Conservation (phyloP, 1,140 invertebrate genomes). For the Nymphalis io region DNA sequence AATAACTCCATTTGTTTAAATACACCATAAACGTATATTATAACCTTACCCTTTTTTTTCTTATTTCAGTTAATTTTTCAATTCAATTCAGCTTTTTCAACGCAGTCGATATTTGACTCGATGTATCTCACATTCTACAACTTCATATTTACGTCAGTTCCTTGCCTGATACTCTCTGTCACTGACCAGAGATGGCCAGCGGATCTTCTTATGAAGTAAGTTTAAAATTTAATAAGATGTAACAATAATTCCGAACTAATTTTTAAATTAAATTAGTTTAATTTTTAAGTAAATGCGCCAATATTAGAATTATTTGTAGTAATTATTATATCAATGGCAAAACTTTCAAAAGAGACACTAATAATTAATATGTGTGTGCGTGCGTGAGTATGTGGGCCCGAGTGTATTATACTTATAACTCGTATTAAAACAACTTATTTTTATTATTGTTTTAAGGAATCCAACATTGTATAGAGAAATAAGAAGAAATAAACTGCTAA, state of each 20-base stretch:
- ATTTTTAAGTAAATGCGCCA: too few species aligned
- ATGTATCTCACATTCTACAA: conserved; percentile 89
- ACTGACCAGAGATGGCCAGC: conserved; percentile 86
- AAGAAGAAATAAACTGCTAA: conserved; percentile 85
- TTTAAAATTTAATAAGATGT: too few species aligned
- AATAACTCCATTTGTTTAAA: too few species aligned
- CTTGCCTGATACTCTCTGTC: conserved; percentile 86
- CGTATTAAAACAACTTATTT: too few species aligned
- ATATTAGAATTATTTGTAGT: too few species aligned
- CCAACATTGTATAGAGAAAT: conserved; percentile 87
- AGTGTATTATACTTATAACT: too few species aligned
- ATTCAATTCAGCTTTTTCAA: conserved; percentile 83
- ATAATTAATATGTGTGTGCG: too few species aligned
- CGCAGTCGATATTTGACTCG: conserved; percentile 86
- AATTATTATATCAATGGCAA: too few species aligned
- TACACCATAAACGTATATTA: too few species aligned
- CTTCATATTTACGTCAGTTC: conserved; percentile 87
- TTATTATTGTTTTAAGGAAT: conserved; percentile 63
- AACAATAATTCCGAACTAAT: not conserved
- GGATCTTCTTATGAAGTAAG: conserved; percentile 82
- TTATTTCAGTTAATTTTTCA: conserved; percentile 83
- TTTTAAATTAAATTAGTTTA: too few species aligned
- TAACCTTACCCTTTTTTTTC: not conserved
- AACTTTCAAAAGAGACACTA: too few species aligned
- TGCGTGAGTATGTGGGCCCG: too few species aligned